Base-by-base conservation (phyloP, 2,113 vertebrate genomes). In the Eidolon helvum region DNA sequence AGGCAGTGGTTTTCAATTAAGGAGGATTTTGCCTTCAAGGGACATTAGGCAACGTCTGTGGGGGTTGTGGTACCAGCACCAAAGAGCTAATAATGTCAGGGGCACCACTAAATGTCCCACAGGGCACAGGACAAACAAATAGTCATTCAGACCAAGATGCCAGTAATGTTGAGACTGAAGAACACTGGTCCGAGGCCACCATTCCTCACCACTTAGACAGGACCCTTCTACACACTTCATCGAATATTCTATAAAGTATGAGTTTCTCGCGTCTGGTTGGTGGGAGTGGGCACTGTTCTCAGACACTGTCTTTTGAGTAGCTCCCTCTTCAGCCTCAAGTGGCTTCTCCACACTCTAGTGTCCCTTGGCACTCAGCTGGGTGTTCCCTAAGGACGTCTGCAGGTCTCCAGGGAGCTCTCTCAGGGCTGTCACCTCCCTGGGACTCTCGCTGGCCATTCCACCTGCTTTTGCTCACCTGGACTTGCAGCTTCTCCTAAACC, bases 381-480 rank as follows among this genome's bases (percentile, higher is more conserved):
- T 2, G 11, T 4, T 10, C 3, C 43, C 4, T 10, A 5, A 43
- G 5, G n/a, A 8, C 15, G 12, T 43, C 69, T n/a, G 40, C 7
- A 50, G 12, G 10, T 40, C n/a, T 22, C 14, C 0, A 21, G 71
- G 33, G 5, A 3, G n/a, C 43, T 59, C 50, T 35, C 43, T 16
- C 1, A 0, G 28, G 0, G 5, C 35, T 12, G 11, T 21, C 63
- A 12, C 40, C 74, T 33, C 40, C 35, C 30, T 18, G n/a, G 11
- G 1, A 0, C n/a, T 43, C 43, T 18, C 28, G 5, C 4, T 38
- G 2, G 4, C 9, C 4, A 10, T 1, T 24, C 24, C 3, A 2
- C 6, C 63, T 14, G 10, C 19, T 26, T 45, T 45, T 45, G 43
- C 9, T 45, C 38, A 40, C 10, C 24, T 63, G 88, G 35, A 11